Evolutionary conservation across 2,797 vertebrate genomes (phyloP).

Genomic region (Etheostoma perlongum): DNA sequence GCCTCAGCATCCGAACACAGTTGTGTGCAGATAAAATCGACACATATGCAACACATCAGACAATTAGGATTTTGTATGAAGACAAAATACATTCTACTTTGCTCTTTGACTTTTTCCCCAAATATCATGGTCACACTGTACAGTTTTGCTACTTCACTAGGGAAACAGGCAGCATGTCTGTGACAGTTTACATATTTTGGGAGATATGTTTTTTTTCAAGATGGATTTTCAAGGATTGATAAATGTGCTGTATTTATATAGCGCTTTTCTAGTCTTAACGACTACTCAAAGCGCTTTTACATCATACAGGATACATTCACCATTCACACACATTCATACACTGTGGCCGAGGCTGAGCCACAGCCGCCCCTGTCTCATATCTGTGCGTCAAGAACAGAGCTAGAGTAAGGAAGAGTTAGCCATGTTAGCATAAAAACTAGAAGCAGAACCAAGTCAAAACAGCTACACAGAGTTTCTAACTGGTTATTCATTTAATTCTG

Average conservation of each 20-base stretch:
- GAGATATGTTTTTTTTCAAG: background rate
- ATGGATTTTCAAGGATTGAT: background rate
- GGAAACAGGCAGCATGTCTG: background rate
- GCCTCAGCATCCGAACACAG: slow-evolving; percentile 81
- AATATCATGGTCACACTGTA: background rate
- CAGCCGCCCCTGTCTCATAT: too few species aligned
- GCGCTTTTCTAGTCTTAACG: too few species aligned
- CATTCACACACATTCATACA: too few species aligned
- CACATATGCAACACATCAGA: slow-evolving; percentile 40
- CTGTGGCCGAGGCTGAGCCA: too few species aligned
- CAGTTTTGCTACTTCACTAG: background rate
- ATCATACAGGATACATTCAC: too few species aligned
- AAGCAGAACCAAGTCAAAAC: background rate
- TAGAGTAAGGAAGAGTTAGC: background rate
- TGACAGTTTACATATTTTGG: background rate
- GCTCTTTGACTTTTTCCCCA: background rate
- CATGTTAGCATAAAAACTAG: background rate
- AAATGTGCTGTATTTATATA: too few species aligned
- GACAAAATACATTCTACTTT: background rate
- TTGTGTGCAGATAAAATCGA: slow-evolving; percentile 54
- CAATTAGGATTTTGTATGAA: background rate
- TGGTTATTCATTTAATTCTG: too few species aligned
- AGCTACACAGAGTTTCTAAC: too few species aligned
- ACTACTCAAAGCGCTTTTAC: too few species aligned
- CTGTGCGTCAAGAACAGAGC: background rate